A percentile compares a stretch with the other conserved stretches of the same genome.
Conservation (phyloP, 2,113 vertebrate genomes). For the Barnardius zonarius region DNA sequence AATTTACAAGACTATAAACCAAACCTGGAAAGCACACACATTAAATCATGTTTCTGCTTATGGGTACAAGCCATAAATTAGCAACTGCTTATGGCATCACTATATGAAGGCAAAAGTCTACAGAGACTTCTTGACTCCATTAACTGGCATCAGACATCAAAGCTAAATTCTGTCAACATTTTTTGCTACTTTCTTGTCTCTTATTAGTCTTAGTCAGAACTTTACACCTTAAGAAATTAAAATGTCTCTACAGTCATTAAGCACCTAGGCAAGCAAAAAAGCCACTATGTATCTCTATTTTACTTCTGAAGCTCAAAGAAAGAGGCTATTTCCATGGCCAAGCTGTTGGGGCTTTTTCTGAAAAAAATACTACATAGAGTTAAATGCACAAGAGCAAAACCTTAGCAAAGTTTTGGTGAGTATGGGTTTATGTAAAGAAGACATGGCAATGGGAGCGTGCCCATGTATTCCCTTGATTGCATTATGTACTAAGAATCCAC, state of each 20-base stretch:
- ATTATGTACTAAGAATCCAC: background rate
- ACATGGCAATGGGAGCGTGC: background rate
- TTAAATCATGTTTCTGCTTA: background rate
- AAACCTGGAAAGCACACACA: background rate
- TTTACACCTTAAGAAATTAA: conserved; percentile 11
- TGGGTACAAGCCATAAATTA: background rate
- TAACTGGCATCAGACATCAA: background rate
- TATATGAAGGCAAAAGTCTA: background rate
- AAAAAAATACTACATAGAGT: background rate
- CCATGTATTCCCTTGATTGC: background rate
- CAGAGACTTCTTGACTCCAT: background rate
- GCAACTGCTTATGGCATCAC: background rate
- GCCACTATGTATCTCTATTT: background rate
- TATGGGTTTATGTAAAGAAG: background rate
- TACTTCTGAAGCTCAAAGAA: background rate
- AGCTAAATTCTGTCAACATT: background rate
- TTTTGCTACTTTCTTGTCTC: background rate
- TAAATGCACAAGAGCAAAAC: conserved; percentile 13
- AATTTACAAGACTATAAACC: background rate
- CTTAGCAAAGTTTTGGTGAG: background rate
- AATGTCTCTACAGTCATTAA: background rate
- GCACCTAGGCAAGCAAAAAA: background rate
- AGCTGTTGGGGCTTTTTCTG: background rate
- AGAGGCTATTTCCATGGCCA: background rate
- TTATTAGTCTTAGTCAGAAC: background rate